Conservation (phyloP, 2,797 vertebrate genomes). For the Huso huso region DNA sequence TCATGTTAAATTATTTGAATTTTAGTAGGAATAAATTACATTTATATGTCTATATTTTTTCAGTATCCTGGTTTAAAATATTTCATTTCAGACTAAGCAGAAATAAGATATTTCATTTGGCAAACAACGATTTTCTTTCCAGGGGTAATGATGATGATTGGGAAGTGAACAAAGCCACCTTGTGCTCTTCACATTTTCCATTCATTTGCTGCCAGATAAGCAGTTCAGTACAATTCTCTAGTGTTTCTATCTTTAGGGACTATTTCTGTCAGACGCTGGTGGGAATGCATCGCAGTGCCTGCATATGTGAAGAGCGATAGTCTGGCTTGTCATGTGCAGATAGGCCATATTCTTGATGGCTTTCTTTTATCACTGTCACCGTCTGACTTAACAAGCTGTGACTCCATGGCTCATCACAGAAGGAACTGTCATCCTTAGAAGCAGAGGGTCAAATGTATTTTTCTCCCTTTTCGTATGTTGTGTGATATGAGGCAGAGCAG, state of each 20-base stretch:
- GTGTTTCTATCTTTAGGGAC: slow-evolving; percentile 57
- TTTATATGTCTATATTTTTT: no score
- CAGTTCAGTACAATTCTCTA: slow-evolving; percentile 52
- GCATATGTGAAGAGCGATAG: slow-evolving; percentile 63
- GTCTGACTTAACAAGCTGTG: slow-evolving; percentile 63
- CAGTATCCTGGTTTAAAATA: no score
- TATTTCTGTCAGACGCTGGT: slow-evolving; percentile 55
- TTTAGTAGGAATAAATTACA: no score
- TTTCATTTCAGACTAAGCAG: no score
- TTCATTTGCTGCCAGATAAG: slow-evolving; percentile 65
- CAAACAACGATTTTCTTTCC: slow-evolving; percentile 6
- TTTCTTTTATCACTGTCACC: slow-evolving; percentile 72
- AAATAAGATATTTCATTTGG: no score
- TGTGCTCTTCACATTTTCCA: slow-evolving; percentile 48
- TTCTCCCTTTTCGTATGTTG: slow-evolving; percentile 2
- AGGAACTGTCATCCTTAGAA: slow-evolving; percentile 55
- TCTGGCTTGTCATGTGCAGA: slow-evolving; percentile 52
- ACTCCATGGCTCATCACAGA: slow-evolving; percentile 68
- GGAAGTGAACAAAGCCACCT: slow-evolving; percentile 21
- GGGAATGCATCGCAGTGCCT: slow-evolving; percentile 60
- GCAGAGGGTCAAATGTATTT: neutral
- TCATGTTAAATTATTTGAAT: no score
- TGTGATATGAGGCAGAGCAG: neutral
- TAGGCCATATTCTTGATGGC: slow-evolving; percentile 50
- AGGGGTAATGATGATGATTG: slow-evolving; percentile 27